A percentile compares a stretch with the other conserved stretches of the same genome.
phyloP scores from a whole-genome alignment of 2,888 invertebrate species.

The Mesochorus sp. region DNA sequence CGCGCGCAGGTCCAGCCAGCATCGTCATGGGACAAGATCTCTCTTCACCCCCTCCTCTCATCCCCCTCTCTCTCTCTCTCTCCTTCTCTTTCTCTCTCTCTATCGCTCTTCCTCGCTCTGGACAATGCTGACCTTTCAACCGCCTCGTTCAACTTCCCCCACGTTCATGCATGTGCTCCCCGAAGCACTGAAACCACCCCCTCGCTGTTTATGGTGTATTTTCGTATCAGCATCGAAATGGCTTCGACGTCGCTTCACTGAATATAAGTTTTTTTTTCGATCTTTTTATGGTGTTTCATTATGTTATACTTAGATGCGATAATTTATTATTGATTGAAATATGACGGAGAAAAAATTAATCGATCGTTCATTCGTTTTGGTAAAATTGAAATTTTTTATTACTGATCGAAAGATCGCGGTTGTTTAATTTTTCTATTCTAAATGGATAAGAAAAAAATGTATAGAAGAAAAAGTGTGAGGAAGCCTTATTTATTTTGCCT shows the following conservation, averaged over 20 bases:
- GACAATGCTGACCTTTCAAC: slow-evolving; percentile 62
- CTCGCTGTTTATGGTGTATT: not conserved
- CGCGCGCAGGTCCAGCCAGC: slow-evolving; percentile 77
- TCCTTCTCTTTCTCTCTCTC: slow-evolving; percentile 12
- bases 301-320: no score
- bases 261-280: not conserved
- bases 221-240: slow-evolving; percentile 3
- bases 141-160: slow-evolving; percentile 48
- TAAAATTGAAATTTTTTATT: no score
- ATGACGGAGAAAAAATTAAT: no score
- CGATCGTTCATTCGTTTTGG: not conserved
- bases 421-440: no score
- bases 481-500: slow-evolving; percentile 39
- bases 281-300: no score
- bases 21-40: slow-evolving; percentile 52
- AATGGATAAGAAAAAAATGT: not conserved
- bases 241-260: not conserved
- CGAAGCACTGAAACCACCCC: slow-evolving; percentile 47
- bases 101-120: slow-evolving; percentile 16
- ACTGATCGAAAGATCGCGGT: no score
- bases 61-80: slow-evolving; percentile 38
- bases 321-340: not conserved
- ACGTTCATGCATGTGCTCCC: not conserved
- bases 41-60: not conserved
- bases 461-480: not conserved